These are phyloP conservation scores for Condylostylus longicornis DNA, from an alignment of 1,140 invertebrate genomes.

Conservation along the genomic window DNA sequence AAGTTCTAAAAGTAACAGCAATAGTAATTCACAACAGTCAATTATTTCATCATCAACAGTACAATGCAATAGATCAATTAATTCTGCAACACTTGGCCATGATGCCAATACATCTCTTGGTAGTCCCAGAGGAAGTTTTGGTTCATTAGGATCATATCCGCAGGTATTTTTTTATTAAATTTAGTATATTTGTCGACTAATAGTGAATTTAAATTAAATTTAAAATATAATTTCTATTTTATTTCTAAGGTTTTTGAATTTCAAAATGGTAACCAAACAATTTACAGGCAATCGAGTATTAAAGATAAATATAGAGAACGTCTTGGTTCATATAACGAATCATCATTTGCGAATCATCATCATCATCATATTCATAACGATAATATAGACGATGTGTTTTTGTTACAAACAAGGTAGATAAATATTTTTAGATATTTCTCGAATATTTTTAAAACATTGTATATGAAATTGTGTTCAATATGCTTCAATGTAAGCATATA, in stretches of 20 bases:
- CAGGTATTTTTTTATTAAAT: constrained; percentile 19
- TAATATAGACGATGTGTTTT: too few species aligned
- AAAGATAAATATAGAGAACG: constrained; percentile 29
- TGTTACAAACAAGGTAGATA: too few species aligned
- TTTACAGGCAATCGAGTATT: too few species aligned
- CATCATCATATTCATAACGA: too few species aligned
- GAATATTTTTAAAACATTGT: too few species aligned
- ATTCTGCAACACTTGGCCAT: constrained; percentile 27
- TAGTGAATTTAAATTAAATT: too few species aligned
- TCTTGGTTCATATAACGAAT: constrained; percentile 26
- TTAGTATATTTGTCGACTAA: too few species aligned
- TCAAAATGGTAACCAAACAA: too few species aligned
- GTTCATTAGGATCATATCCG: constrained; percentile 24
- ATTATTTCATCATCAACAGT: constrained; percentile 16
- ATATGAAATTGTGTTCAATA: too few species aligned
- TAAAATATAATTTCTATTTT: neutral
- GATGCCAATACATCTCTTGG: constrained; percentile 26
- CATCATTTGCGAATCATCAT: too few species aligned
- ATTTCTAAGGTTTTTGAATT: constrained; percentile 25
- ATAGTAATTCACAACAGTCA: constrained; percentile 18
- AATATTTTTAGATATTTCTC: too few species aligned
- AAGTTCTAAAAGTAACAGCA: constrained; percentile 26
- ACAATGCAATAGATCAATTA: constrained; percentile 29
- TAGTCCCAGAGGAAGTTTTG: constrained; percentile 28
- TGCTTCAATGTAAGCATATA: too few species aligned